Evolutionary conservation across 2,113 vertebrate genomes (phyloP), one percentile per base, ranked within the genome.

Genomic region (Ploceus nigricollis): DNA sequence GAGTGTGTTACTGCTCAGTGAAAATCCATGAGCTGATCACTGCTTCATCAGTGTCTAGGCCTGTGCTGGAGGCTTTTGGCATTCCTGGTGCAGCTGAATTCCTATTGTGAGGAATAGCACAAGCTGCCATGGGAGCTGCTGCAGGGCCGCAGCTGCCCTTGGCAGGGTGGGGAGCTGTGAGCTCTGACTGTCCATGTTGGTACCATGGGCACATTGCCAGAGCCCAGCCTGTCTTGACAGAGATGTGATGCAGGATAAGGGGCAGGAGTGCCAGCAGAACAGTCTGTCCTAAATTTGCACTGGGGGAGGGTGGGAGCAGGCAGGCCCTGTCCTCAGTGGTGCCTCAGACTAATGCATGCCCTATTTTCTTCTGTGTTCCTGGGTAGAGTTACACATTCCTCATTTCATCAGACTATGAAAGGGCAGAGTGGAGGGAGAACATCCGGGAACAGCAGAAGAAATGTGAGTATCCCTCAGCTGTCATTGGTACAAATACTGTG

Each of bases 371-470:
- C 42, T 71, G 13, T 84, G 84, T 69, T 90, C 15, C 70, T 68
- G 94, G 58, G 31, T 76, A 99, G 99, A 98, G 99, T 94, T 99
- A 99, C 98, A 98, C 98, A 3, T 99, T 99, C 97, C 98, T 99
- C 91, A 99, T 99, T 87, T 99, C 99, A 1, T 99, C 99, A 0
- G 99, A 99, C 97, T 99, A 99, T 3, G 99, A 99, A 93, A 98
- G 99, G 18, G 99, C 99, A 0, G 99, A 99, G 81, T 99, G 99
- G 99, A 98, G 98, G 86, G 99, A 99, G 89, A 97, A 98, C 47
- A 98, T 99, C 81, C 98, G 98, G 53, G 99, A 99, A 48, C 99
- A 99, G 97, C 99, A 99, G 97, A 99, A 99, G 97, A 99, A 99
- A 94, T 99, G 99, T 99, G 94, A 97, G 99, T 98, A 83, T 90